Conservation (phyloP, 2,113 vertebrate genomes). For the Crotalus viridis region DNA sequence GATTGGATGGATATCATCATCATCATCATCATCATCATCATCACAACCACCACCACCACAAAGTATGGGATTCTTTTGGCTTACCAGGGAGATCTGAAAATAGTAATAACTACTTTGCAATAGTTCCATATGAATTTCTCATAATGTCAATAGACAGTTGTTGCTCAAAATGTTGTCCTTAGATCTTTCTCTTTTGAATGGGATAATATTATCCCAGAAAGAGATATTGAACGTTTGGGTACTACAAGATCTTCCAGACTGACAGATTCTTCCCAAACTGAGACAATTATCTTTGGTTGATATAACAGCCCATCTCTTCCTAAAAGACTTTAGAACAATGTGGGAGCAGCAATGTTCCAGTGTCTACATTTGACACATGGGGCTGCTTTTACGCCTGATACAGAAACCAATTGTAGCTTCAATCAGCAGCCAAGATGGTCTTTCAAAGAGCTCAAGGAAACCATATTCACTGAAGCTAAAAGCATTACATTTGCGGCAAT, state of each 20-base stretch:
- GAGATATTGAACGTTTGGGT: neutral
- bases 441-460: neutral
- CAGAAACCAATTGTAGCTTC: neutral
- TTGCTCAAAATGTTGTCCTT: neutral
- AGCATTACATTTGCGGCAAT: neutral
- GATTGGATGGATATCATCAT: neutral
- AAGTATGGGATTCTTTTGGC: neutral
- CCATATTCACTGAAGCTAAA: neutral
- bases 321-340: neutral
- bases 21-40: neutral
- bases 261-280: neutral
- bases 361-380: neutral
- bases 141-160: neutral
- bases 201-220: neutral
- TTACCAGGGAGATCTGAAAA: neutral
- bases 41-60: neutral
- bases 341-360: neutral
- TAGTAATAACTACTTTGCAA: neutral
- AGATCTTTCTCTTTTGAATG: neutral
- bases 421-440: neutral
- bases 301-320: neutral
- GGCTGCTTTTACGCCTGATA: neutral
- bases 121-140: neutral
- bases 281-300: neutral
- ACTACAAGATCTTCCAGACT: neutral